These are phyloP conservation scores for Mesorhabditis belari DNA, from an alignment of 2,888 invertebrate species.

Conservation along the genomic window DNA sequence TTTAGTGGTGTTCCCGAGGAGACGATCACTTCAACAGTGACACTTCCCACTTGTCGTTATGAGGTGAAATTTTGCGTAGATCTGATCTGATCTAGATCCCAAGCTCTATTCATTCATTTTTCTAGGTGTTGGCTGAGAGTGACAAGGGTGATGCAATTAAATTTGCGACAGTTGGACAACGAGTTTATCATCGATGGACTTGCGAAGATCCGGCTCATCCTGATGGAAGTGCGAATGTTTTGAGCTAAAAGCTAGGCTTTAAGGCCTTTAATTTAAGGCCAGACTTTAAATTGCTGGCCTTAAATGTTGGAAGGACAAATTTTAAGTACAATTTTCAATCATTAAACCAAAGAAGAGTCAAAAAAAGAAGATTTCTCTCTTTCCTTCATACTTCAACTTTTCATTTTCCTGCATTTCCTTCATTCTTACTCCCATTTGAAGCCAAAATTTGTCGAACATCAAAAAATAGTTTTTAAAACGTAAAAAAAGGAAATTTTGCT, in stretches of 20 bases:
- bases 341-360: neutral
- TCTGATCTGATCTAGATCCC: neutral
- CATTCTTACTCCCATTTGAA: too few relatives aligned
- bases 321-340: neutral
- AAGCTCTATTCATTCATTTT: neutral
- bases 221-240: neutral
- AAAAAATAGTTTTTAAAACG: too few relatives aligned
- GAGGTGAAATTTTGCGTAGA: constrained; percentile 4
- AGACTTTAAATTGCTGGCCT: too few relatives aligned
- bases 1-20: constrained; percentile 5
- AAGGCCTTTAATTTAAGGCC: too few relatives aligned
- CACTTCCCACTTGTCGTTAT: constrained; percentile 37
- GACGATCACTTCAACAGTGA: constrained; percentile 26
- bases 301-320: neutral
- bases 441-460: too few relatives aligned
- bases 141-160: constrained; percentile 34
- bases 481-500: too few relatives aligned
- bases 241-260: too few relatives aligned
- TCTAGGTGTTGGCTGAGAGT: constrained; percentile 22
- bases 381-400: too few relatives aligned
- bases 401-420: too few relatives aligned
- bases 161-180: constrained; percentile 42
- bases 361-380: too few relatives aligned
- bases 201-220: constrained; percentile 18
- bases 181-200: constrained; percentile 45